Conservation (phyloP, 2,797 vertebrate genomes). For the Alosa sapidissima region DNA sequence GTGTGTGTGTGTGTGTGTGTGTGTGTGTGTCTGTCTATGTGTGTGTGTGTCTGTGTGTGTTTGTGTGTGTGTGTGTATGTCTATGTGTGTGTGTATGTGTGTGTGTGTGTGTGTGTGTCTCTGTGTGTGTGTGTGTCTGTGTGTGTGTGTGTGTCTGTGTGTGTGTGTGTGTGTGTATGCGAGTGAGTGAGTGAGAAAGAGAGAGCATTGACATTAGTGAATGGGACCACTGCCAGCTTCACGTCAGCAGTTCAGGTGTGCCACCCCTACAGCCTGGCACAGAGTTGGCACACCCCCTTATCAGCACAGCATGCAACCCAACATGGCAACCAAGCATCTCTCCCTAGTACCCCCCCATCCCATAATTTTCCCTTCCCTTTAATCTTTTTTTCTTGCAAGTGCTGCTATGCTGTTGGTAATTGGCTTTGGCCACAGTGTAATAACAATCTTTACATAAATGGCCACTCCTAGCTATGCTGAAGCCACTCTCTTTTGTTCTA, state of each 20-base stretch:
- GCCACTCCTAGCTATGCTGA: no score
- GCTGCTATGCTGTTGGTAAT: not conserved
- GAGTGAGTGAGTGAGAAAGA: not conserved
- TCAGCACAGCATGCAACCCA: not conserved
- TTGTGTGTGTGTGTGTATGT: conserved; percentile 1
- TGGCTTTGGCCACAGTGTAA: not conserved
- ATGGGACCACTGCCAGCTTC: not conserved
- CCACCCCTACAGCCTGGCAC: not conserved
- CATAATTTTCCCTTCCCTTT: not conserved
- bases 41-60: conserved; percentile 12
- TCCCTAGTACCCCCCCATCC: not conserved
- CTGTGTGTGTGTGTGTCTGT: not conserved
- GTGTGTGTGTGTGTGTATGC: not conserved
- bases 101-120: not conserved
- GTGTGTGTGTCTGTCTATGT: not conserved
- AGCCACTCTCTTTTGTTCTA: not conserved
- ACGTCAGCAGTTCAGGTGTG: not conserved
- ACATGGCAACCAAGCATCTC: not conserved
- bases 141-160: not conserved
- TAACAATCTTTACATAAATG: not conserved
- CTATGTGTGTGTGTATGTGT: not conserved
- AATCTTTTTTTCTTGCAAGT: not conserved
- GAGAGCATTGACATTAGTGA: not conserved
- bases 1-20: conserved; percentile 12
- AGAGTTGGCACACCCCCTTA: not conserved